Base-by-base conservation (phyloP, 2,888 invertebrate species). In the Drosophila niveifrons region DNA sequence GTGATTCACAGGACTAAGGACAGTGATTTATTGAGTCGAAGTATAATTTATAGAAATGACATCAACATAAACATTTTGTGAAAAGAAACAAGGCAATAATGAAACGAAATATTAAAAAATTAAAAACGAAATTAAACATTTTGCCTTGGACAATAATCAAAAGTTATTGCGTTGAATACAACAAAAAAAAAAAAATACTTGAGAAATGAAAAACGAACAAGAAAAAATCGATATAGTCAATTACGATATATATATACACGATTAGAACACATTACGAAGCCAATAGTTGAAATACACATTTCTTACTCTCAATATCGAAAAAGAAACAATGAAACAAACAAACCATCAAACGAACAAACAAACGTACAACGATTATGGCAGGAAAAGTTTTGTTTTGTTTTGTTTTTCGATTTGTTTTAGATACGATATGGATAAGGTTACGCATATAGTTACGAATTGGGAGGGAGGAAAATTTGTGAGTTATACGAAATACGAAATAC, bases 301-400 rank as follows among this genome's bases (percentile, higher is more conserved):
- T 73, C 46, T 81, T 79, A 79, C 71, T 69, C 55, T 80, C 72
- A 72, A 68, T 71, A 72, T 65, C 36, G 18, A 47, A 57, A 36
- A 44, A 13, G 46, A 47, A 75, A 73, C 74, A 72, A 78, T 62
- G 50, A 78, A 75, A 68, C 64, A 78, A 75, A 62, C 61, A 72
- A 77, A 55, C 55, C 31, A 44, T 71, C 86, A 68, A 83, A 75
- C 69, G 29, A 78, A 74, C 84, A 50, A 73, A 73, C 82, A 58
- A 83, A 83, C 82, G 50, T 78, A 89, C 83, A 83, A 89, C 89
- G 70, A 72, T 89, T 83, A 89, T 89, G 89, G 63, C 76, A 72
- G 85, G 75, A 81, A 56, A 68, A 51, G 61, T 47, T 11, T 62
- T 66, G 47, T 55, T 50, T 51, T 59, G 34, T 13, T 9, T 58